Evolutionary conservation across 1,140 invertebrate genomes (phyloP), one percentile per base, ranked within the genome.

Genomic region (Eciton burchellii): DNA sequence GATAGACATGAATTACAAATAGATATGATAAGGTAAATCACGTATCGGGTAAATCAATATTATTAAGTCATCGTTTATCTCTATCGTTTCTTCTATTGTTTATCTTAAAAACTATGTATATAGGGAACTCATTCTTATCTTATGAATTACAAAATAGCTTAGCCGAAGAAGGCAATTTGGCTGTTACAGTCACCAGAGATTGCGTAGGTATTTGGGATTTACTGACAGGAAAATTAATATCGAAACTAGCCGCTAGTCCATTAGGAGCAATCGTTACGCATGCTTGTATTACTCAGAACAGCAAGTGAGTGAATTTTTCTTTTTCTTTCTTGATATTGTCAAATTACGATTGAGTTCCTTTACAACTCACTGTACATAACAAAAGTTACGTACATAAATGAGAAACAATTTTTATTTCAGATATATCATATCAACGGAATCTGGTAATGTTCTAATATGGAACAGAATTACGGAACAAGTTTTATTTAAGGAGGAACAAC

Each of bases 121-220:
- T 35, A 6, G n/a, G n/a, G n/a, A n/a, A n/a, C 6, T 6, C 35
- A 6, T 35, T 35, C 49, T 49, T 9, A 54, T 0, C 52, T 16
- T 62, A 16, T 11, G 11, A 14, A 35, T 81, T 62, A 24, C 82
- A 29, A 70, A 83, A 87, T 57, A 98, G 96, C 88, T 94, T 98
- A 66, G 97, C 96, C 1, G 95, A 97, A 60, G 95, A 96, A 82
- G 95, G 96, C 49, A 95, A 95, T 47, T 92, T 98, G 43, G 98
- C 97, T 11, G 97, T 97, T 0, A 98, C 97, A 0, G 97, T 98
- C 3, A 99, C 98, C 0, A 95, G 99, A 83, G 98, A 98, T 87
- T 99, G 98, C 90, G 97, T 99, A 66, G 99, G 98, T 6, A 96
- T 99, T 12, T 99, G 99, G 99, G 97, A 99, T 92, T 95, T 99